Evolutionary conservation across 2,113 vertebrate species (phyloP), one percentile per base, ranked within the genome.

Genomic region (Ctenodactylus gundi): DNA sequence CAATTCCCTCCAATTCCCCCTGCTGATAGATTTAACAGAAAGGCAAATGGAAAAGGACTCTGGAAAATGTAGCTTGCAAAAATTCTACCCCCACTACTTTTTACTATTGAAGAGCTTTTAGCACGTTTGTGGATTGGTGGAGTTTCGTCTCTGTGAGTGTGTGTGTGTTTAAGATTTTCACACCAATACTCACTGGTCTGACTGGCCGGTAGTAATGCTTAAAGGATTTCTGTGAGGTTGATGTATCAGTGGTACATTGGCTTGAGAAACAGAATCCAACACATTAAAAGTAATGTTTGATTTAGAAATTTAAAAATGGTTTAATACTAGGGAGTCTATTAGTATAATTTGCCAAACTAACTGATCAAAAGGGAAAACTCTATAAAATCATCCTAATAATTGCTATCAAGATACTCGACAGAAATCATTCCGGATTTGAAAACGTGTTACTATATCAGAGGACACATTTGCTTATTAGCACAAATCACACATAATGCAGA

Each of bases 291-390:
- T n/a, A 76, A 65, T 70, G 20, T 49, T 85, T 72, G 6, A 20
- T 88, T 13, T 84, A 88, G 85, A 92, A 84, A 88, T 62, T 70
- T 88, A 77, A 77, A 70, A 77, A 72, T 70, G n/a, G n/a, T 92
- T 53, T 53, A 83, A 60, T 83, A 49, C 78, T 86, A 75, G 27
- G 41, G 34, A 75, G n/a, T 60, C 70, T 62, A 77, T 60, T 64
- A 84, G 87, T 84, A 58, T 62, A 77, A 83, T 88, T 92, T 91
- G 2, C 29, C n/a, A 44, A 60, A 34, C n/a, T 44, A 70, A 88
- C n/a, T 46, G 51, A 11, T 92, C 9, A 78, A 51, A 84, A 55
- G 6, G 58, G 14, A 84, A 68, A 83, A 92, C 51, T n/a, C 18
- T 27, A 15, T 41, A 62, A 92, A 68, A 55, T 92, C 25, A 55